A percentile compares a stretch with the other conserved stretches of the same genome.
Evolutionary conservation across 1,140 invertebrate genomes (phyloP).

Genomic region (Drosophila pseudoananassae): DNA sequence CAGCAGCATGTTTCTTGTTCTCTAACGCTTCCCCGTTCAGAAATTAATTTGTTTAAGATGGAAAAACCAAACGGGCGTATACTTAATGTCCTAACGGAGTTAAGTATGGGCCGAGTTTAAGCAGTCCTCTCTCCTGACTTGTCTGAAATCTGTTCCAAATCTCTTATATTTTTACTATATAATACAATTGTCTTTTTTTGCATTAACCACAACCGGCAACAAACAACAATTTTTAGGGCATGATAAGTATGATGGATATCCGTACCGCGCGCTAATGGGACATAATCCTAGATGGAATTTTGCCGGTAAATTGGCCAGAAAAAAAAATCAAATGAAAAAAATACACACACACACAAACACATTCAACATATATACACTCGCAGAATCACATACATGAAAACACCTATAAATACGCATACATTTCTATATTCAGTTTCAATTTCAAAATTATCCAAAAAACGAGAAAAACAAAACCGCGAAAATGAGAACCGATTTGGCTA

Average conservation of each 20-base stretch:
- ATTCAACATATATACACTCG: constrained; percentile 7
- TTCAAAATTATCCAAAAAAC: too few species aligned
- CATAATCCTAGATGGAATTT: constrained; percentile 84
- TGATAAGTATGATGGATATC: constrained; percentile 84
- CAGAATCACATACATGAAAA: constrained; percentile 41
- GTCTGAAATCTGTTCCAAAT: constrained; percentile 30
- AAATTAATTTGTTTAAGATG: background rate
- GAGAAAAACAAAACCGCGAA: too few species aligned
- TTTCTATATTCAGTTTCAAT: background rate
- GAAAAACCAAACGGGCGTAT: constrained; percentile 21
- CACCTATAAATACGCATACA: constrained; percentile 1
- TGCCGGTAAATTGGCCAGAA: constrained; percentile 83
- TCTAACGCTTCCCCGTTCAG: constrained; percentile 6
- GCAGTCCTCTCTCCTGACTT: constrained; percentile 3
- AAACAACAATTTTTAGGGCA: constrained; percentile 66
- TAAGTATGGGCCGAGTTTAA: constrained; percentile 32
- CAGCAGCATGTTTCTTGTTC: constrained; percentile 31
- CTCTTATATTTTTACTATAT: constrained; percentile 49
- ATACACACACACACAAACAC: constrained; percentile 23
- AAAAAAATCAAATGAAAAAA: constrained; percentile 18
- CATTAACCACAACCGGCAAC: constrained; percentile 52
- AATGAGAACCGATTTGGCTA: background rate
- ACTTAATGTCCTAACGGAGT: constrained; percentile 4
- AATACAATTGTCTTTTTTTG: constrained; percentile 53
- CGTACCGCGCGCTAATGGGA: constrained; percentile 83